phyloP scores from a whole-genome alignment of 1,140 invertebrate species.

The Mesaphorura yosii region DNA sequence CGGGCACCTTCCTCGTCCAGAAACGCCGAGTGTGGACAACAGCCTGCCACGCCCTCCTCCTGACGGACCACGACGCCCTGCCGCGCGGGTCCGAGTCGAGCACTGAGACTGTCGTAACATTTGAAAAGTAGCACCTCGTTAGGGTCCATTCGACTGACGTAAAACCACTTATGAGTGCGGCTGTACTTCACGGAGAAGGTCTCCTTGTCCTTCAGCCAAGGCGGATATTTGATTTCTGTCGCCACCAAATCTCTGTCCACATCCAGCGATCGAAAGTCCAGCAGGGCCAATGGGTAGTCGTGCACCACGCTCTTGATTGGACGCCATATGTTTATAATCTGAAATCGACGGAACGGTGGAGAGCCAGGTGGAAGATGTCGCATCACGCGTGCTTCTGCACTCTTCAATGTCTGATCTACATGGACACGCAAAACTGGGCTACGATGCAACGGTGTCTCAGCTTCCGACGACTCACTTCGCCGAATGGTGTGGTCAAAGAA shows the following conservation, averaged over 20 bases:
- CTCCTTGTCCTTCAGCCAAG: conserved; percentile 7
- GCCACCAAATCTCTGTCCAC: neutral
- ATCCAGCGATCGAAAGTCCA: conserved; percentile 1
- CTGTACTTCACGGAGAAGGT: conserved; percentile 1
- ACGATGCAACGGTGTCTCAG: neutral
- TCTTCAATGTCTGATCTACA: conserved; percentile 3
- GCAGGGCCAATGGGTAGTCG: neutral
- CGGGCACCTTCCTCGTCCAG: neutral
- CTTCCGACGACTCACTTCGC: neutral
- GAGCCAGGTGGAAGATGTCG: neutral
- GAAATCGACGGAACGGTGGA: neutral
- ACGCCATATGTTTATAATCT: conserved; percentile 2
- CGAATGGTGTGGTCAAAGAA: conserved; percentile 3
- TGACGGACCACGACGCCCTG: neutral
- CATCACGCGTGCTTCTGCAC: neutral
- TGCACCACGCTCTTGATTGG: neutral
- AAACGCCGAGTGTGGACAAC: neutral
- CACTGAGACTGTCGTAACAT: conserved; percentile 1
- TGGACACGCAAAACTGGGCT: conserved; percentile 1
- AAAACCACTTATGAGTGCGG: neutral
- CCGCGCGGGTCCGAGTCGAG: neutral
- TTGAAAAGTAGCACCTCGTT: neutral
- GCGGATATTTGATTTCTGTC: neutral
- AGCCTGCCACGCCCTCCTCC: neutral
- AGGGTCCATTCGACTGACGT: neutral